Evolutionary conservation across 1,140 invertebrate genomes (phyloP), one percentile per base, ranked within the genome.

Genomic region (Drosophila sechellia): DNA sequence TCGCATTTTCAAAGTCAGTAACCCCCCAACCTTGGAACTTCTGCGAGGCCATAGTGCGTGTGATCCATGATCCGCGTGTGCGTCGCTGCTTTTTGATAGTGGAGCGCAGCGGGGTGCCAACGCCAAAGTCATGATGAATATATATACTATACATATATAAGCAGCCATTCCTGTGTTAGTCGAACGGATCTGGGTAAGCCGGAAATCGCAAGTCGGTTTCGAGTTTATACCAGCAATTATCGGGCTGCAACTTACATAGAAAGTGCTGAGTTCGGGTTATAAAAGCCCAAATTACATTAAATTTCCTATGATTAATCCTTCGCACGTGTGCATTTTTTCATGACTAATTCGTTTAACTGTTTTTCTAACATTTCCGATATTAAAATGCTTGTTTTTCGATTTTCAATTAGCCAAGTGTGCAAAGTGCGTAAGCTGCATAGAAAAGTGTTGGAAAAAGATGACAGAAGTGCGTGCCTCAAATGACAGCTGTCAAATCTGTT

Each of bases 11-110:
- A 87, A 90, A 90, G 87, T 90, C 87, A 90, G 87, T 90, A 90
- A 90, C 87, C 87, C 87, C 76, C 87, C 90, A 90, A 90, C 87
- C 87, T 90, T 90, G 87, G 90, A 87, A 65, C 73, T 86, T 85
- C 81, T 68, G 85, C 68, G 79, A 55, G 58, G 57, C 52, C 43
- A 61, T 27, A 70, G 66, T 70, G 66, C 66, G 66, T 70, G 66
- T 49, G 66, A 70, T 70, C 66, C 64, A 37, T 40, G 66, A 68
- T 69, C 66, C 65, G 27, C 37, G 15, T 35, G 34, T 58, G 54
- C 27, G 35, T 48, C 11, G 42, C 25, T 75, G 54, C n/a, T 43
- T 57, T 81, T 81, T 71, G 71, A 87, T 87, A 79, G 87, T 87
- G 58, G 59, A 65, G 72, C 75, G 59, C 83, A 79, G 79, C 83